Conservation (phyloP, 2,113 vertebrate species). For the Passer montanus region DNA sequence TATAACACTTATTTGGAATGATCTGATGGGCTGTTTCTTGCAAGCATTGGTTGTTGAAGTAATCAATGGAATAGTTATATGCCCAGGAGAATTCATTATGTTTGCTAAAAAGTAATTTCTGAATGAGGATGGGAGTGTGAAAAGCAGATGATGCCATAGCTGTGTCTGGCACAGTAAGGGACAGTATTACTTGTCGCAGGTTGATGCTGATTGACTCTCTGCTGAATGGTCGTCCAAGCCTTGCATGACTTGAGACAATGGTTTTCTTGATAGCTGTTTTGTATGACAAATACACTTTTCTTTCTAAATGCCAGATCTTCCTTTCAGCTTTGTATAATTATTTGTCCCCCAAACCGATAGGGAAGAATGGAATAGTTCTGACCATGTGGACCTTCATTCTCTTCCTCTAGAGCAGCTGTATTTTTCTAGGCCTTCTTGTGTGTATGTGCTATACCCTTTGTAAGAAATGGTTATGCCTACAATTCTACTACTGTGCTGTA, state of each 20-base stretch:
- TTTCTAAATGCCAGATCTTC: conserved; percentile 48
- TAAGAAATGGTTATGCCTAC: not conserved
- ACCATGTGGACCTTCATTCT: conserved; percentile 19
- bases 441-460: not conserved
- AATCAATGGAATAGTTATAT: conserved; percentile 41
- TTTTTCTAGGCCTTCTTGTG: not conserved
- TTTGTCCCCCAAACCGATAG: conserved; percentile 39
- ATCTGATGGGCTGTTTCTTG: conserved; percentile 1
- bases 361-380: conserved; percentile 46
- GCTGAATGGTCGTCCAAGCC: conserved; percentile 30
- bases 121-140: conserved; percentile 25
- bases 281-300: conserved; percentile 55
- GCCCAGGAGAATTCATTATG: conserved; percentile 24
- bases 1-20: not conserved
- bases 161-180: conserved; percentile 65
- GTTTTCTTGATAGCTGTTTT: conserved; percentile 58
- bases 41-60: conserved; percentile 19
- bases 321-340: conserved; percentile 54
- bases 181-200: conserved; percentile 65
- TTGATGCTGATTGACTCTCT: conserved; percentile 63
- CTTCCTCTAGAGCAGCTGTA: conserved; percentile 27
- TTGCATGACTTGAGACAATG: conserved; percentile 53
- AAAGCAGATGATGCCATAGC: conserved; percentile 51
- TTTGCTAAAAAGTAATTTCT: conserved; percentile 28
- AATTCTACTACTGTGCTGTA: not conserved